A percentile compares a stretch with the other conserved stretches of the same genome.
Evolutionary conservation across 2,113 vertebrate species (phyloP).

Genomic region (Geococcyx californianus): DNA sequence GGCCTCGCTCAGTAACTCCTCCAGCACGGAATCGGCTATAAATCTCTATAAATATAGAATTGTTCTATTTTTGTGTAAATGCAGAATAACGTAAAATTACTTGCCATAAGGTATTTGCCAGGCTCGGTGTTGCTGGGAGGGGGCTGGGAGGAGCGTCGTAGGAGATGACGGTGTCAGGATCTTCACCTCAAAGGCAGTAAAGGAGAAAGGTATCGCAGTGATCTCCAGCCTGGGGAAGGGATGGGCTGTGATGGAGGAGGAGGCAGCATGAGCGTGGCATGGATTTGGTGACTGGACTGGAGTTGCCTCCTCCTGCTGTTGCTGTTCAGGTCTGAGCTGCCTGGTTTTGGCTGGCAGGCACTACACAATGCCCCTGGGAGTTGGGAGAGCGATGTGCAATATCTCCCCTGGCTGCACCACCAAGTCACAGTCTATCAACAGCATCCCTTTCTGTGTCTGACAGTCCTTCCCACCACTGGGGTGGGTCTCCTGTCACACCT

Average conservation of each 20-base stretch:
- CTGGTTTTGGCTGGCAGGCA: neutral
- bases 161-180: neutral
- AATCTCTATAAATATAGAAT: constrained; percentile 72
- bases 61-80: constrained; percentile 81
- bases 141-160: neutral
- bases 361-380: neutral
- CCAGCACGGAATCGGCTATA: constrained; percentile 69
- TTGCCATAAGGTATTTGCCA: constrained; percentile 64
- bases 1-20: constrained; percentile 62
- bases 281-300: neutral
- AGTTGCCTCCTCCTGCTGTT: neutral
- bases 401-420: neutral
- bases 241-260: neutral
- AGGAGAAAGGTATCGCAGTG: neutral
- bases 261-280: neutral
- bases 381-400: neutral
- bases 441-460: neutral
- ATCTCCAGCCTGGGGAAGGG: neutral
- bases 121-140: constrained; percentile 21
- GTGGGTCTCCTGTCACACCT: neutral
- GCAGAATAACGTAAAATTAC: constrained; percentile 72
- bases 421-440: neutral
- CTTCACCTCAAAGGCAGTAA: neutral
- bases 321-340: neutral
- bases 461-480: neutral